phyloP scores from a whole-genome alignment of 2,113 vertebrate genomes.

The Tringa solitaria region DNA sequence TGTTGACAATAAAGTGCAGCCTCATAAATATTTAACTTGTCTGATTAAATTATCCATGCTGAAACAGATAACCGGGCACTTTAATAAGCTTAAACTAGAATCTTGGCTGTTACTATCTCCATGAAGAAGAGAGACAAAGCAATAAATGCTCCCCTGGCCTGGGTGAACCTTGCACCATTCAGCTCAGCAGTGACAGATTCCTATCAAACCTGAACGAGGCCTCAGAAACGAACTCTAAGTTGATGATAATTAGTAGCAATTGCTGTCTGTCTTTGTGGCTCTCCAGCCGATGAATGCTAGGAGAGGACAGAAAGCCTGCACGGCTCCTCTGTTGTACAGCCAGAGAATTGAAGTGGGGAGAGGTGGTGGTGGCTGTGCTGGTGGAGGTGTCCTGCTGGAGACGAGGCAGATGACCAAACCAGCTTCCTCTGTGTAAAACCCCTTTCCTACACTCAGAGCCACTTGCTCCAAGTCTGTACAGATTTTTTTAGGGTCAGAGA shows the following conservation, averaged over 20 bases:
- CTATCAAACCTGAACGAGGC: not conserved
- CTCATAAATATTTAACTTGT: slow-evolving; percentile 73
- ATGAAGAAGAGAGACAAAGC: not conserved
- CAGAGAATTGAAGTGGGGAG: not conserved
- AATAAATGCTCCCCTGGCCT: not conserved
- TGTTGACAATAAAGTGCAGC: slow-evolving; percentile 32
- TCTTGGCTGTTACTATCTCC: slow-evolving; percentile 48
- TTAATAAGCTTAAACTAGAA: slow-evolving; percentile 54
- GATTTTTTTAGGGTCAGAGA: not conserved
- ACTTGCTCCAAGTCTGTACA: too few species aligned
- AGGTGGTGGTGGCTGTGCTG: not conserved
- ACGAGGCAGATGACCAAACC: not conserved
- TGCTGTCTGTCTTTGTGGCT: not conserved
- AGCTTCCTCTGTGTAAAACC: not conserved
- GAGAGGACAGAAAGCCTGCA: not conserved
- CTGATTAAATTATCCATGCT: slow-evolving; percentile 57
- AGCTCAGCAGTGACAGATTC: not conserved
- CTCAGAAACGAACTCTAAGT: not conserved
- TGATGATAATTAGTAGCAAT: slow-evolving; percentile 1
- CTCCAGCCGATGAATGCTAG: not conserved
- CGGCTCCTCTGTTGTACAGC: not conserved
- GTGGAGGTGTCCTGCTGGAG: not conserved
- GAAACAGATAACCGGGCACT: slow-evolving; percentile 41
- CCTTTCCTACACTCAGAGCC: not conserved
- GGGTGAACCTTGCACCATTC: not conserved